Conservation (phyloP, 2,113 vertebrate genomes). For the Caranx melampygus region DNA sequence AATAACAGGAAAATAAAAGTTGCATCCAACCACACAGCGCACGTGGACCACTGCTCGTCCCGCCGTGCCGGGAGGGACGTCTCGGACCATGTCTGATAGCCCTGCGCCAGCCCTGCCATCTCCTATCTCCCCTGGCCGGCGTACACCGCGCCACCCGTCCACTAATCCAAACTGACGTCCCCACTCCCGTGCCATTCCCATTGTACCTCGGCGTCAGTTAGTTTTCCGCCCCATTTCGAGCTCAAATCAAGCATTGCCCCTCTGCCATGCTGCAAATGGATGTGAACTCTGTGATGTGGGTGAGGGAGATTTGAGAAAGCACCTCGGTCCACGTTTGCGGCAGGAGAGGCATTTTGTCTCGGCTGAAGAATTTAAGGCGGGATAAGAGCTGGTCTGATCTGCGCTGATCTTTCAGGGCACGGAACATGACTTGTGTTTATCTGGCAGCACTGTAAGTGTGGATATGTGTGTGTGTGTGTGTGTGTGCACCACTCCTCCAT, state of each 20-base stretch:
- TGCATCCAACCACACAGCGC: neutral
- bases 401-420: slow-evolving; percentile 21
- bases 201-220: slow-evolving; percentile 52
- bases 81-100: slow-evolving; percentile 44
- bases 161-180: slow-evolving; percentile 60
- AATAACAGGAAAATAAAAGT: neutral
- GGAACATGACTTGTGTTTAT: slow-evolving; percentile 17
- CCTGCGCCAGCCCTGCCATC: slow-evolving; percentile 52
- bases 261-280: slow-evolving; percentile 41
- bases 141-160: slow-evolving; percentile 12
- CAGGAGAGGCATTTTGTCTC: slow-evolving; percentile 8
- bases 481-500: slow-evolving; percentile 13
- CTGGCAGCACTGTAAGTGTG: slow-evolving; percentile 1
- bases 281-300: slow-evolving; percentile 29
- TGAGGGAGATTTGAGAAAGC: slow-evolving; percentile 21
- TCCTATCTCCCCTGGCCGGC: slow-evolving; percentile 43
- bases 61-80: neutral
- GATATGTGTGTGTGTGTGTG: slow-evolving; percentile 10
- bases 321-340: slow-evolving; percentile 12
- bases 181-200: slow-evolving; percentile 37
- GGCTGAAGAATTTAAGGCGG: slow-evolving; percentile 9
- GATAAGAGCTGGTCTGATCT: slow-evolving; percentile 17
- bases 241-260: slow-evolving; percentile 63
- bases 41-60: neutral
- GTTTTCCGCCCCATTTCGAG: slow-evolving; percentile 77